Evolutionary conservation across 2,888 invertebrate genomes (phyloP).

Genomic region (Cerceris rybyensis): DNA sequence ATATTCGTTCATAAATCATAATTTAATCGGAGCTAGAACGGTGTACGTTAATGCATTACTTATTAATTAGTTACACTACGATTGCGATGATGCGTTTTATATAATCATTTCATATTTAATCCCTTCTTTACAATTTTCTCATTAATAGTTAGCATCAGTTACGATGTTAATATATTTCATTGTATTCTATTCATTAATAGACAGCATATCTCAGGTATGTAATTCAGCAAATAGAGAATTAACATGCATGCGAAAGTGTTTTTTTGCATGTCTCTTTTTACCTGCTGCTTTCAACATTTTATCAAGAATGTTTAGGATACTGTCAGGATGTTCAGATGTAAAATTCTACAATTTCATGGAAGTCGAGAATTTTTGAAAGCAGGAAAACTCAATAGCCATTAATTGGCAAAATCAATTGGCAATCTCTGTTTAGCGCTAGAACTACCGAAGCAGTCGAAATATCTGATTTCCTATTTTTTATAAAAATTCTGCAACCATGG

Average conservation of each 20-base stretch:
- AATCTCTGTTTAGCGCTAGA: too few species aligned
- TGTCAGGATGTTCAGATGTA: not conserved
- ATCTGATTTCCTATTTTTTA: too few species aligned
- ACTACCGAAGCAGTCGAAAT: too few species aligned
- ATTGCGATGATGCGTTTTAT: not conserved
- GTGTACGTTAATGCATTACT: too few species aligned
- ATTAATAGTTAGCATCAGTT: too few species aligned
- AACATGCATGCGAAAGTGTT: conserved; percentile 20
- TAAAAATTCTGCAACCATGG: too few species aligned
- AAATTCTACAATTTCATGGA: not conserved
- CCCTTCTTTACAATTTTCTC: too few species aligned
- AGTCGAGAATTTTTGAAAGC: conserved; percentile 28
- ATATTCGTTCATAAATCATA: too few species aligned
- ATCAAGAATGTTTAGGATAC: conserved; percentile 16
- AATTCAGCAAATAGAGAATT: conserved; percentile 23
- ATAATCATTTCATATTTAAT: not conserved
- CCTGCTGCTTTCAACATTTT: conserved; percentile 36
- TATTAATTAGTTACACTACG: too few species aligned
- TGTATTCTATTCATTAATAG: conserved; percentile 4
- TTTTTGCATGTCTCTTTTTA: conserved; percentile 50
- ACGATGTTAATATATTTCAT: not conserved
- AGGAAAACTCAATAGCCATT: not conserved
- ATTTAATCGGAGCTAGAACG: too few species aligned
- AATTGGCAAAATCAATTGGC: too few species aligned
- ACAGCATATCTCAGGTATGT: conserved; percentile 24